These are phyloP conservation scores for Ficedula albicollis DNA, from an alignment of 2,797 vertebrate genomes.

Conservation along the genomic window DNA sequence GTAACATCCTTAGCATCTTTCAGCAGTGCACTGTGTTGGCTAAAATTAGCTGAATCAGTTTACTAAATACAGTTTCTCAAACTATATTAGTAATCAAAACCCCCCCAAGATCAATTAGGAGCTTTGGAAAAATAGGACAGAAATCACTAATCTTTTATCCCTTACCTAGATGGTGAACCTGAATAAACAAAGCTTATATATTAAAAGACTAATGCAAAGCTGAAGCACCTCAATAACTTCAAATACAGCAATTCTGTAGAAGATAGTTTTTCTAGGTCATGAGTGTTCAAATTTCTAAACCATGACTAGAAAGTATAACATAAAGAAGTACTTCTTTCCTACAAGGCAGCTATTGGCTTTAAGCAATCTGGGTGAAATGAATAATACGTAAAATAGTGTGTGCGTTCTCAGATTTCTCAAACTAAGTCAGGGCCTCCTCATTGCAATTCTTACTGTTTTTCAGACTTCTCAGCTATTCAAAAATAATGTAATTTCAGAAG, in stretches of 20 bases:
- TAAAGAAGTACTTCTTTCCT: not conserved
- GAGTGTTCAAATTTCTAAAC: not conserved
- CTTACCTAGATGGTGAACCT: not conserved
- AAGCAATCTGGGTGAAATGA: not conserved
- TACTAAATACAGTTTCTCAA: not conserved
- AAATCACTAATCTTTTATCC: not conserved
- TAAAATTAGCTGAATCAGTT: not conserved
- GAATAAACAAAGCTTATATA: not conserved
- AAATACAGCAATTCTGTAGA: not conserved
- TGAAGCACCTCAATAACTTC: not conserved
- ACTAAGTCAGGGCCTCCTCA: not conserved
- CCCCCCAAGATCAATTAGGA: not conserved
- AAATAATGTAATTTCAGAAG: not conserved
- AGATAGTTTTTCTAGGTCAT: not conserved
- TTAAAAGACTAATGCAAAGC: not conserved
- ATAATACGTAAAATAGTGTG: accelerated
- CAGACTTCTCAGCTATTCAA: not conserved
- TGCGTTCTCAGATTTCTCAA: not conserved
- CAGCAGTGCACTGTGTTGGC: not conserved
- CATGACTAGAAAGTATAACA: not conserved
- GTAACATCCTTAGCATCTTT: not conserved
- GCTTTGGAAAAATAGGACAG: not conserved
- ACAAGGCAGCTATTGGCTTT: not conserved
- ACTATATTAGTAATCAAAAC: not conserved
- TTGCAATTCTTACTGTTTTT: not conserved